Percentiles rank a stretch among this genome's conserved stretches.
phyloP scores from a whole-genome alignment of 2,888 invertebrate species.

The Heliconius erato region DNA sequence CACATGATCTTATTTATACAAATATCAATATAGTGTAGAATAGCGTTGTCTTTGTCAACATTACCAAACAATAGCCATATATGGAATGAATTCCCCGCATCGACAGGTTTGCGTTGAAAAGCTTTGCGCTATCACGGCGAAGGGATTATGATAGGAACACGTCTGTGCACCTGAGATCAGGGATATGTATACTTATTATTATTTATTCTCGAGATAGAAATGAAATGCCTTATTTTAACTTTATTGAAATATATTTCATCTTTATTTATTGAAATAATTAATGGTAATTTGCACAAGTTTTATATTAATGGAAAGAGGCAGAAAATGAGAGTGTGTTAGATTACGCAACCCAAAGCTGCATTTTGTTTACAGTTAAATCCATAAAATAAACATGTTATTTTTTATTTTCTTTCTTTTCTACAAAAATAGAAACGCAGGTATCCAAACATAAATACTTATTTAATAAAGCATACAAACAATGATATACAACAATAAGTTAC shows the following conservation, averaged over 20 bases:
- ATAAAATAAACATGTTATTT: neutral
- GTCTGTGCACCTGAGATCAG: constrained; percentile 1
- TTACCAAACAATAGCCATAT: constrained; percentile 16
- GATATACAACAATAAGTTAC: no score
- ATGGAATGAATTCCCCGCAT: constrained; percentile 5
- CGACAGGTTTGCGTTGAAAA: constrained; percentile 14
- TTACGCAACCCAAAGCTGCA: neutral
- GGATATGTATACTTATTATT: neutral
- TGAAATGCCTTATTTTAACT: neutral
- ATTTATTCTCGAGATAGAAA: no score
- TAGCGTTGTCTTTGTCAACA: constrained; percentile 12
- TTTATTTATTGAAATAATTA: neutral
- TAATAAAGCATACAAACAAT: neutral
- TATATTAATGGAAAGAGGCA: neutral
- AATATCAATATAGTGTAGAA: neutral
- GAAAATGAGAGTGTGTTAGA: neutral
- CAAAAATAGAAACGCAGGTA: neutral
- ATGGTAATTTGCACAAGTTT: neutral
- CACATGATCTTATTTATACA: neutral
- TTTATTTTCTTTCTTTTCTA: neutral
- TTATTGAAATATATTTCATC: neutral
- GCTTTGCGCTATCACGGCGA: constrained; percentile 24
- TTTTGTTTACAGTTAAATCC: no score
- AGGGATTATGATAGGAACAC: constrained; percentile 28
- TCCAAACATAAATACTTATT: no score